Evolutionary conservation across 1,140 invertebrate species (phyloP), one percentile per base, ranked within the genome.

Genomic region (Bathynomus jamesi): DNA sequence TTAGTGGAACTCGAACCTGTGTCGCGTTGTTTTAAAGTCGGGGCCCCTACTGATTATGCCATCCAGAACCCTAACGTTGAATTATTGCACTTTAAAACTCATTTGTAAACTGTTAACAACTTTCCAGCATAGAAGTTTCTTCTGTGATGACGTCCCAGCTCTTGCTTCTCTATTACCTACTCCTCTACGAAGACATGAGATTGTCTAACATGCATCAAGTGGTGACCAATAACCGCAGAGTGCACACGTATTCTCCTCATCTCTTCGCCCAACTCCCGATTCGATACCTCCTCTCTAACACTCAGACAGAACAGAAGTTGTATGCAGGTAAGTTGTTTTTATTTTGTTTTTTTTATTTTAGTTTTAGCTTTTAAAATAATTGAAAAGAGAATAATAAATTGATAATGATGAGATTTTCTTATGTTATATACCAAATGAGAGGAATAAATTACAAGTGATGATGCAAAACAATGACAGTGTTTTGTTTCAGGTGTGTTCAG

Each of bases 231-330:
- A 88, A 89, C 1, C 85, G 90, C 72, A 91, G 90, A 82, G 86
- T 94, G 11, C 93, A 94, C 81, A 88, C 88, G 17, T 98, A 98
- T 79, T 92, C 91, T 1, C 87, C 90, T 3, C 89, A 93, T 71
- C 92, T 98, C 79, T 83, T 98, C 46, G 90, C 92, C 0, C 91
- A 96, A 78, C 83, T 99, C 21, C 96, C 96, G 0, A 94, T 98
- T 46, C 96, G 95, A 80, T 96, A 95, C 85, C 84, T 99, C 46
- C 82, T 98, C 24, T 93, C 96, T 80, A 89, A 95, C 83, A 94
- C 95, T 1, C 94, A 97, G 81, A 90, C 91, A 79, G 90, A 95
- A 81, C 94, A 96, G 81, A 88, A 91, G 80, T 90, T 91, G 69
- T 98, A 94, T 81, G 91, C 91, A 61, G 83, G 83, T 64, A 81